Percentiles rank a stretch among this genome's conserved stretches.
Evolutionary conservation across 2,113 vertebrate genomes (phyloP).

Genomic region (Grallaria varia): DNA sequence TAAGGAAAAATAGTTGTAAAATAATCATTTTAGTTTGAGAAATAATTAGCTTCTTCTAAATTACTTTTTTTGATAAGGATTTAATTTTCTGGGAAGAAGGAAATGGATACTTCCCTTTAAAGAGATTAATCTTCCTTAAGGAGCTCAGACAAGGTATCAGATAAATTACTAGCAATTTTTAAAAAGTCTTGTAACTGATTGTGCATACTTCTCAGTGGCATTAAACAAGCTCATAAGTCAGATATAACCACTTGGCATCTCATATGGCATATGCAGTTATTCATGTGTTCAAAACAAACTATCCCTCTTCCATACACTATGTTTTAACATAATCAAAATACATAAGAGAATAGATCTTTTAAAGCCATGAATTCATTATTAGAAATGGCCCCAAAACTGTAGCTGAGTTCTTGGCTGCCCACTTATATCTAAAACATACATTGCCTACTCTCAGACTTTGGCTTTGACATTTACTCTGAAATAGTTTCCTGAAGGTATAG

Average conservation of each 20-base stretch:
- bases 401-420: background rate
- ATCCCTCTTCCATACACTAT: rapidly evolving
- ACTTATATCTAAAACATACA: background rate
- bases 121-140: background rate
- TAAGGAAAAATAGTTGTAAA: background rate
- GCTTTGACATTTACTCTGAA: background rate
- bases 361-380: background rate
- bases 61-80: background rate
- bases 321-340: background rate
- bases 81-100: slow-evolving; percentile 16
- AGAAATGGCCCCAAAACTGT: background rate
- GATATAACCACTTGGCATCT: background rate
- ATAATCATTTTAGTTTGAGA: background rate
- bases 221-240: background rate
- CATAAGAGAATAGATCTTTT: background rate
- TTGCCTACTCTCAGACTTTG: background rate
- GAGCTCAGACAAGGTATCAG: background rate
- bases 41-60: background rate
- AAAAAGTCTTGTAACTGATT: background rate
- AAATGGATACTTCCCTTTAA: background rate
- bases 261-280: background rate
- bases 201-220: background rate
- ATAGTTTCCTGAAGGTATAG: background rate
- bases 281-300: background rate
- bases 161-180: background rate